Percentiles rank a stretch among this genome's conserved stretches.
Evolutionary conservation across 2,888 invertebrate genomes (phyloP).

Genomic region (Orthosia cruda): DNA sequence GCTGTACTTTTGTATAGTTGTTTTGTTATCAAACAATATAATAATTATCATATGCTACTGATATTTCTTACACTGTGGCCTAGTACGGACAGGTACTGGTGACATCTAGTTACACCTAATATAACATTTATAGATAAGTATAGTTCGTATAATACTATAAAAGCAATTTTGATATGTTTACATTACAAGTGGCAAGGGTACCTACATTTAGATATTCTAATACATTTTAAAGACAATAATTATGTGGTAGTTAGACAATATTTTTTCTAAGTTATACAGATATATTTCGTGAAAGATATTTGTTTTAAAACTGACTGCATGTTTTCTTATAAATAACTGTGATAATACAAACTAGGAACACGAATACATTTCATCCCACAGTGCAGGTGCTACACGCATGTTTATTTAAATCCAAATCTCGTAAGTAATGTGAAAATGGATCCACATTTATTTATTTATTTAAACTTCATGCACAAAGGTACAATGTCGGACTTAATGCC

Average conservation of each 20-base stretch:
- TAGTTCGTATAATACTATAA: conserved; percentile 36
- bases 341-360: conserved; percentile 54
- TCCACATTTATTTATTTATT: too few species aligned
- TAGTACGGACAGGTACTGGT: conserved; percentile 60
- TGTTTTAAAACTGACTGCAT: not conserved
- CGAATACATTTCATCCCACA: conserved; percentile 14
- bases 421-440: not conserved
- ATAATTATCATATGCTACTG: conserved; percentile 19
- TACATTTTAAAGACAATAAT: conserved; percentile 24
- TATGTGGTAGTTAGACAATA: not conserved
- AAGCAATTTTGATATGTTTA: conserved; percentile 60
- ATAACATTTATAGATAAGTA: conserved; percentile 49
- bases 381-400: conserved; percentile 35
- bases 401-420: not conserved
- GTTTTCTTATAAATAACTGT: conserved; percentile 16
- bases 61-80: conserved; percentile 42
- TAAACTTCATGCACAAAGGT: too few species aligned
- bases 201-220: conserved; percentile 39
- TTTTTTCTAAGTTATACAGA: not conserved
- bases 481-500: too few species aligned
- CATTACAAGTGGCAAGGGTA: conserved; percentile 48
- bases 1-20: not conserved
- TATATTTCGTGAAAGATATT: not conserved
- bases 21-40: not conserved
- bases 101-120: conserved; percentile 52